Evolutionary conservation across 2,113 vertebrate genomes (phyloP).

Genomic region (Macrotus californicus): DNA sequence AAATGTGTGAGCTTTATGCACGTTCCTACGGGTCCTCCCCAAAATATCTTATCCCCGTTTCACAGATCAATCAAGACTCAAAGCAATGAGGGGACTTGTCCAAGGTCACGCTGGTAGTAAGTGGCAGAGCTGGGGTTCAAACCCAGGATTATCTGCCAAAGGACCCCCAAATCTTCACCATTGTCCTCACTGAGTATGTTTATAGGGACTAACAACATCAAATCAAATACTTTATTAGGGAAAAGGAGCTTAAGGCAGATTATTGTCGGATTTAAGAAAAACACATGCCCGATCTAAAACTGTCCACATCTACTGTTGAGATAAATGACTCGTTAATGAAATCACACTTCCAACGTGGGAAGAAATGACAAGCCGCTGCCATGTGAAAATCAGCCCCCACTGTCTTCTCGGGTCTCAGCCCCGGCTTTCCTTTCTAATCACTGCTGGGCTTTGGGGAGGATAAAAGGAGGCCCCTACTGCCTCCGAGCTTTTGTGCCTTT

Average conservation of each 20-base stretch:
- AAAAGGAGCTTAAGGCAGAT: neutral
- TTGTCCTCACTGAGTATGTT: neutral
- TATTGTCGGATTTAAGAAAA: neutral
- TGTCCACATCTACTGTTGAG: neutral
- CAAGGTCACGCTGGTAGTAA: neutral
- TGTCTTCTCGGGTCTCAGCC: neutral
- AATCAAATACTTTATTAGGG: neutral
- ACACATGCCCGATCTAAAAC: neutral
- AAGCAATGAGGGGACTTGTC: neutral
- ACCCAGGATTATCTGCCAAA: neutral
- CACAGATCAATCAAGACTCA: neutral
- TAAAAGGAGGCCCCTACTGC: neutral
- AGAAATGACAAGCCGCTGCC: neutral
- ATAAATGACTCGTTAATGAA: neutral
- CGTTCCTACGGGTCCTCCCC: neutral
- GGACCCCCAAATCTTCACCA: neutral
- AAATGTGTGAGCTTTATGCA: neutral
- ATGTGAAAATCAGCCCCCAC: rapidly evolving
- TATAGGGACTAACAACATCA: neutral
- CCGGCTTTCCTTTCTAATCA: neutral
- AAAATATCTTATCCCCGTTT: neutral
- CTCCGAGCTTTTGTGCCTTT: slow-evolving; percentile 24
- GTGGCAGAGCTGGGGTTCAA: neutral
- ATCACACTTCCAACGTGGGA: neutral
- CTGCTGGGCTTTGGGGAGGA: neutral